Evolutionary conservation across 1,140 invertebrate genomes (phyloP).

Genomic region (Globodera rostochiensis): DNA sequence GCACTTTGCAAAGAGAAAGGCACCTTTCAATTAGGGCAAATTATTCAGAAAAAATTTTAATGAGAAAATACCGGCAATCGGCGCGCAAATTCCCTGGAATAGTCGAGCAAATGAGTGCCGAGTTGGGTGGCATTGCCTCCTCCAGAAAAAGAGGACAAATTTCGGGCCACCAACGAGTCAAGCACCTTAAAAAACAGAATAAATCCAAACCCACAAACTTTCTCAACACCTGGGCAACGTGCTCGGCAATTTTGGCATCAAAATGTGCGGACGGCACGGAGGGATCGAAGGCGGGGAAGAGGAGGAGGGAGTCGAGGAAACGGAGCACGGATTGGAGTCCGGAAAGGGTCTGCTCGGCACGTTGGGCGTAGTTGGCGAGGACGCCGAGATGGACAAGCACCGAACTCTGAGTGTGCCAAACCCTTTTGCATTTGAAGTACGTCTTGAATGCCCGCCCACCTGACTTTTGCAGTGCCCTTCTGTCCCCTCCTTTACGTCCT

Average conservation of each 20-base stretch:
- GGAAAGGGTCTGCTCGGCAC: conserved; percentile 49
- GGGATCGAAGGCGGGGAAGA: conserved; percentile 48
- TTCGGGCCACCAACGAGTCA: conserved; percentile 39
- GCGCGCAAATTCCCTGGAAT: conserved; percentile 41
- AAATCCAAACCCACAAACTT: background rate
- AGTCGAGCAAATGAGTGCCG: conserved; percentile 25
- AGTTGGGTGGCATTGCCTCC: conserved; percentile 45
- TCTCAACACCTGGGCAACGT: conserved; percentile 43
- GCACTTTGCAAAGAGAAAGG: conserved; percentile 45
- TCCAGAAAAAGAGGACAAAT: conserved; percentile 36
- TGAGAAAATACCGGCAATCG: conserved; percentile 33
- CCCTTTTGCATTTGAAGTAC: too few species aligned
- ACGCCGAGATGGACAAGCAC: conserved; percentile 55
- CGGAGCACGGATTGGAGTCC: conserved; percentile 51
- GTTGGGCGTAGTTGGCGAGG: conserved; percentile 52
- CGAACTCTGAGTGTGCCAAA: conserved; percentile 20
- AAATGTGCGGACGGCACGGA: conserved; percentile 44
- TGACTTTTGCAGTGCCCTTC: conserved; percentile 39
- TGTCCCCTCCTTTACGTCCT: background rate
- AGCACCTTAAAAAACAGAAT: conserved; percentile 4
- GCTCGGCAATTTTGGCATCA: conserved; percentile 56
- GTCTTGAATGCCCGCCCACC: conserved; percentile 27
- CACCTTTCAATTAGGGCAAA: background rate
- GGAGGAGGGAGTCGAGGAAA: conserved; percentile 44
- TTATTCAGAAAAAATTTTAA: background rate